Evolutionary conservation across 2,888 invertebrate species (phyloP).

Genomic region (Xestia rhomboidea): DNA sequence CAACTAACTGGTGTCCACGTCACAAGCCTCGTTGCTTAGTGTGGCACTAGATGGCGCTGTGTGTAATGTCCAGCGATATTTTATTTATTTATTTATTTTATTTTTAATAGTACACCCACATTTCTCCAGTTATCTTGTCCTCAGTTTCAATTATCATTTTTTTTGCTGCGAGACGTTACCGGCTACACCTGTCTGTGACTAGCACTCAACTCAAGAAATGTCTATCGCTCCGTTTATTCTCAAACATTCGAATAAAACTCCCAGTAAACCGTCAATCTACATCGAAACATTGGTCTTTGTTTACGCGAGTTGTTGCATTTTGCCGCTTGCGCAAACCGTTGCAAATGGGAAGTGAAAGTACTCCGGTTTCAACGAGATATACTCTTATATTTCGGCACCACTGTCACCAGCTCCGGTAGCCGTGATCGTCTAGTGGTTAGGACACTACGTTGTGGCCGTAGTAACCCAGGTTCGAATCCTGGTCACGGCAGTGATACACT

Average conservation of each 20-base stretch:
- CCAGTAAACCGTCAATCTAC: background rate
- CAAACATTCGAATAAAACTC: background rate
- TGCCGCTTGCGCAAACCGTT: constrained; percentile 13
- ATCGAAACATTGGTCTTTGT: background rate
- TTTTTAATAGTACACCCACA: too few species aligned
- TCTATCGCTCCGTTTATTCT: too few species aligned
- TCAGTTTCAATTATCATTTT: too few species aligned
- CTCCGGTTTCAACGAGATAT: constrained; percentile 21
- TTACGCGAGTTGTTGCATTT: background rate
- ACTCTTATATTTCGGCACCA: constrained; percentile 15
- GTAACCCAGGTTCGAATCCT: constrained; percentile 94
- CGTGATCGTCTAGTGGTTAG: constrained; percentile 91
- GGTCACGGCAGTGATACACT: constrained; percentile 81
- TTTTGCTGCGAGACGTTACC: too few species aligned
- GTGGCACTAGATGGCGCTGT: too few species aligned
- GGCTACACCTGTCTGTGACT: too few species aligned
- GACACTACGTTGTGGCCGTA: constrained; percentile 94
- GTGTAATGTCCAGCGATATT: too few species aligned
- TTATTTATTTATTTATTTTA: too few species aligned
- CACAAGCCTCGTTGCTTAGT: too few species aligned
- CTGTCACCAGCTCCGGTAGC: constrained; percentile 72
- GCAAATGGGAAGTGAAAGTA: constrained; percentile 39
- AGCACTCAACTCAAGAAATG: too few species aligned
- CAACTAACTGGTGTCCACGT: too few species aligned
- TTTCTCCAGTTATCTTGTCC: too few species aligned